Evolutionary conservation across 2,113 vertebrate genomes (phyloP).

Genomic region (Atractosteus spatula): DNA sequence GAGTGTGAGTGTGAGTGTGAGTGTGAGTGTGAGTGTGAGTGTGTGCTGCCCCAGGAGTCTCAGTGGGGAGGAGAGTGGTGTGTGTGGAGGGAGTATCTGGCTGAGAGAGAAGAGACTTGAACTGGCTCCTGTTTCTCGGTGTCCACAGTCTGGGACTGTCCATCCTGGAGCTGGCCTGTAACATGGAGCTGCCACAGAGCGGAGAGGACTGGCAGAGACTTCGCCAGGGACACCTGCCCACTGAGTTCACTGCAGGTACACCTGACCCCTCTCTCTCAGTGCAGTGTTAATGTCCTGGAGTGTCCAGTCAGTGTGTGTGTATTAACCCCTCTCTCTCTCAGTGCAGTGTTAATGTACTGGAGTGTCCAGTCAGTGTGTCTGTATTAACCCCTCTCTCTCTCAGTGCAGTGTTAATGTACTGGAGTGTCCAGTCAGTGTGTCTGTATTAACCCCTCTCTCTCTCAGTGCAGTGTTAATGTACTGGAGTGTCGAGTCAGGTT

Average conservation of each 20-base stretch:
- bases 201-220: conserved; percentile 87
- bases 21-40: neutral
- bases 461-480: conserved; percentile 39
- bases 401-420: conserved; percentile 33
- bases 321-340: conserved; percentile 35
- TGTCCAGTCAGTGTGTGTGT: too few relatives aligned
- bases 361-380: conserved; percentile 37
- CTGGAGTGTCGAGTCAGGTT: neutral
- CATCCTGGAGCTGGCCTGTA: conserved; percentile 83
- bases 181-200: conserved; percentile 82
- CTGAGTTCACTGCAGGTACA: conserved; percentile 76
- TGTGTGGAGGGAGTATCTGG: neutral
- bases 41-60: neutral
- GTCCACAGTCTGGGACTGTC: conserved; percentile 77
- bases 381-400: conserved; percentile 17
- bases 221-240: conserved; percentile 75
- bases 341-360: too few relatives aligned
- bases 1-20: neutral
- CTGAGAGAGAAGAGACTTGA: neutral
- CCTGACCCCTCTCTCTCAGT: neutral
- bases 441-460: too few relatives aligned
- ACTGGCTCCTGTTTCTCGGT: neutral
- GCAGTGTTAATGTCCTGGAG: neutral
- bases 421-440: neutral
- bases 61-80: too few relatives aligned